phyloP scores from a whole-genome alignment of 2,113 vertebrate genomes.

The Amblyopsis rosae region DNA sequence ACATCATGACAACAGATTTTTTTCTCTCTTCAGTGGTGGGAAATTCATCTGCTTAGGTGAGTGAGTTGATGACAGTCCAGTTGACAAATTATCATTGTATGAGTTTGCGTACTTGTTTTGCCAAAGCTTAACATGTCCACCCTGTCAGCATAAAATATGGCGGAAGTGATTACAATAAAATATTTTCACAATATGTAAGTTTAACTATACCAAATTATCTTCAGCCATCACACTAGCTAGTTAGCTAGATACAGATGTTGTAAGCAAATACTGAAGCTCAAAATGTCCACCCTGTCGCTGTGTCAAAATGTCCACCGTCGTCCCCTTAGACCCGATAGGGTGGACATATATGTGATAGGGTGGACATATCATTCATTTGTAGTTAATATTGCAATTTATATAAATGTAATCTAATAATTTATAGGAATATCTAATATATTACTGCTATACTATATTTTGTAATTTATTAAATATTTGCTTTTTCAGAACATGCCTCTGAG shows the following conservation, averaged over 20 bases:
- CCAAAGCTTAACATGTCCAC: constrained; percentile 4
- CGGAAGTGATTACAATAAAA: background rate
- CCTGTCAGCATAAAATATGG: background rate
- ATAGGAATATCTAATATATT: too few species aligned
- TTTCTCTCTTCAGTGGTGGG: constrained; percentile 1
- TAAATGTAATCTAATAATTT: background rate
- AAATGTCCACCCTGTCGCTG: constrained; percentile 3
- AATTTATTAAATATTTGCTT: too few species aligned
- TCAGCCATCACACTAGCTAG: constrained; percentile 11
- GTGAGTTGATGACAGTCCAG: background rate
- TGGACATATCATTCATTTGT: background rate
- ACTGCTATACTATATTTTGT: too few species aligned
- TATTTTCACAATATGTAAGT: constrained; percentile 6
- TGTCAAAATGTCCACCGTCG: background rate
- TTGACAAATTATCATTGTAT: background rate
- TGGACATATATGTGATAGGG: background rate
- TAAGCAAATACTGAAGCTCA: constrained; percentile 8
- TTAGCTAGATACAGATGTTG: constrained; percentile 10
- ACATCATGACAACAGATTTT: background rate
- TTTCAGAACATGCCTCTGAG: too few species aligned
- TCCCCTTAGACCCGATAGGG: background rate
- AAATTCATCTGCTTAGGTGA: background rate
- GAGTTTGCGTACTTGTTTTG: constrained; percentile 1
- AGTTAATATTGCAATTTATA: background rate
- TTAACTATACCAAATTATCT: constrained; percentile 11